These are phyloP conservation scores for Cheilosia scutellata DNA, from an alignment of 2,888 invertebrate genomes.

Conservation along the genomic window DNA sequence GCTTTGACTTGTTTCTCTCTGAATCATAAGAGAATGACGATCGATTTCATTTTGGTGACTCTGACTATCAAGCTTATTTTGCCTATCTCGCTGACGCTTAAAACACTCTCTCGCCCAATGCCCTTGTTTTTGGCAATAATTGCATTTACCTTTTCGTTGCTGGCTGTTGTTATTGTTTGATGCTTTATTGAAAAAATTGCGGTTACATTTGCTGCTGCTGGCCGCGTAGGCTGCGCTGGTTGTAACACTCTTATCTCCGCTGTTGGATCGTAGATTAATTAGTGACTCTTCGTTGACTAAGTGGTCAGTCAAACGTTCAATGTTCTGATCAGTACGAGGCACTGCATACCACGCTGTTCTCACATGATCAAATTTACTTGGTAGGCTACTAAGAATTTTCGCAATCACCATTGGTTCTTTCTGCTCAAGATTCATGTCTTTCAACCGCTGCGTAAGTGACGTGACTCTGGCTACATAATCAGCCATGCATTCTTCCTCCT, in stretches of 20 bases:
- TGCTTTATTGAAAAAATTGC: too few species aligned
- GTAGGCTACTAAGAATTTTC: slow-evolving; percentile 68
- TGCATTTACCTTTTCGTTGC: too few species aligned
- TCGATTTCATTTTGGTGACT: too few species aligned
- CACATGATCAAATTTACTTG: slow-evolving; percentile 67
- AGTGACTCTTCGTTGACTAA: too few species aligned
- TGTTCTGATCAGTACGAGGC: slow-evolving; percentile 56
- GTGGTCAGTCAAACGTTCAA: slow-evolving; percentile 8
- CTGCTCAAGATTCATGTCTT: slow-evolving; percentile 68
- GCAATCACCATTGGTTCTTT: slow-evolving; percentile 60
- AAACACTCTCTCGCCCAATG: slow-evolving; percentile 68
- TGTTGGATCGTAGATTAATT: slow-evolving; percentile 39
- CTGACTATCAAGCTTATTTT: too few species aligned
- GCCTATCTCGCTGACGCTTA: slow-evolving; percentile 29
- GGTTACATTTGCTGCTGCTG: too few species aligned
- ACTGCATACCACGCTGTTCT: slow-evolving; percentile 74
- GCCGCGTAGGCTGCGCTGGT: not conserved
- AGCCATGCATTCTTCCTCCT: slow-evolving; percentile 48
- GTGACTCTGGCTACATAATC: slow-evolving; percentile 65
- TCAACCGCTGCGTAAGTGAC: slow-evolving; percentile 62
- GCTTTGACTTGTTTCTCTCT: slow-evolving; percentile 21
- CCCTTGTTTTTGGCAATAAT: slow-evolving; percentile 56
- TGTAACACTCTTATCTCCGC: slow-evolving; percentile 4
- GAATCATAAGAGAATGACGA: slow-evolving; percentile 30
- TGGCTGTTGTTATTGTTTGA: too few species aligned